Evolutionary conservation across 92 coral and sea anemone genomes (phyloP), one percentile per base, ranked within the genome.

Genomic region (Umimayanthus chanpuru): DNA sequence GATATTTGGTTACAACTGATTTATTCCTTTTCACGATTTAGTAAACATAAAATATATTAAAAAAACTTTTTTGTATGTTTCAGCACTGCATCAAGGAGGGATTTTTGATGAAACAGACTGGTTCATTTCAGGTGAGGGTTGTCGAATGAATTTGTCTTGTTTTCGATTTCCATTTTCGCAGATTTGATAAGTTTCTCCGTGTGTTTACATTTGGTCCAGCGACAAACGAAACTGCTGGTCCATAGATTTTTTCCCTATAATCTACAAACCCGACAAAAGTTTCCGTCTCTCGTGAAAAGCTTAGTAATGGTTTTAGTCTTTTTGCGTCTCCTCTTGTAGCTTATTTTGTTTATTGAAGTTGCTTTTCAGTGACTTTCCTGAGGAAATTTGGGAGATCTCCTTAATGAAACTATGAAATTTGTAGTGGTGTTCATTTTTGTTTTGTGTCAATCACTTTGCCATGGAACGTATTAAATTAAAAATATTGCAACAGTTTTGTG

Each of bases 91-190:
- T 97, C 50, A 97, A 94, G 78, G 98, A 97, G 88, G 99, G 99
- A 39, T 96, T 91, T 90, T 89, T 97, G 92, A 90, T 93, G 86
- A 96, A 95, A 83, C 98, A 95, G 82, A 94, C 96, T 8, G 99
- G 99, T 0, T 97, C 99, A 30, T 97, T 97, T 86, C 99, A 97
- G 96, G 99, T 97, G 85, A 85, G n/a, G n/a, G 93, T 70, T 4
- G 11, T 61, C 68, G 3, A 15, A 28, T 32, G 26, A 72, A 73
- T 23, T 47, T 80, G 26, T 81, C 79, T 65, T 79, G 87, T 26
- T 68, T n/a, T 79, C 26, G 38, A 5, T 79, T 55, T 64, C 39
- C 41, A 39, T 32, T 21, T 44, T 32, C 26, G 68, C 3, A 61
- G 68, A 61, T 61, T 61, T 61, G 68, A 53, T 14, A 53, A 53